Percentiles rank a stretch among this genome's conserved stretches.
These are phyloP conservation scores for Neolamprologus hecqui DNA, from an alignment of 2,113 vertebrate species.

Conservation along the genomic window DNA sequence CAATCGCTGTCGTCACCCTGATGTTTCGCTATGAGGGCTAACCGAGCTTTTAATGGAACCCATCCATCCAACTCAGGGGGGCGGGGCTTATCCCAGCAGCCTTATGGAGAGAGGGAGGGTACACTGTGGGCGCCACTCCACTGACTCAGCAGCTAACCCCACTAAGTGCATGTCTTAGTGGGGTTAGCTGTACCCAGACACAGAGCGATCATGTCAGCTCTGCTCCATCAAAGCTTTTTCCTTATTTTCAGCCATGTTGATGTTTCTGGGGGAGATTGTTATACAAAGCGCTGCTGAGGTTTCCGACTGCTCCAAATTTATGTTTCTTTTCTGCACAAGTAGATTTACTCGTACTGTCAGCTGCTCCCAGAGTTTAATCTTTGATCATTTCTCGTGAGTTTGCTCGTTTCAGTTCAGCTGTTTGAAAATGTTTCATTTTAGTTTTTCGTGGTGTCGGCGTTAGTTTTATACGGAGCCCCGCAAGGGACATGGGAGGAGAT, in stretches of 20 bases:
- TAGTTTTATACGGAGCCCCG: accelerated
- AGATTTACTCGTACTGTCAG: neutral
- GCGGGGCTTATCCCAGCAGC: neutral
- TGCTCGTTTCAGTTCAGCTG: neutral
- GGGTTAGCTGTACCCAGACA: neutral
- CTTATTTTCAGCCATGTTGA: neutral
- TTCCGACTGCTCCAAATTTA: neutral
- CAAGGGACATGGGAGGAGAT: neutral
- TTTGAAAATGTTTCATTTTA: neutral
- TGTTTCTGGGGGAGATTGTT: neutral
- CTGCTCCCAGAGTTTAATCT: neutral
- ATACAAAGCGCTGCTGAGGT: no score
- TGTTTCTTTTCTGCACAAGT: neutral
- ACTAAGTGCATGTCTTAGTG: neutral
- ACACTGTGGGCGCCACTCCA: neutral
- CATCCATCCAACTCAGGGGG: neutral
- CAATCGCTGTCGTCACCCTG: neutral
- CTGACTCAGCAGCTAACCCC: neutral
- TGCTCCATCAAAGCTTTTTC: neutral
- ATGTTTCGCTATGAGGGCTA: neutral
- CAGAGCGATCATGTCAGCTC: neutral
- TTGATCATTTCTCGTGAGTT: neutral
- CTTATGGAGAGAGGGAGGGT: neutral
- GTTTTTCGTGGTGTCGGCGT: accelerated
- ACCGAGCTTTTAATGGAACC: neutral